These are phyloP conservation scores for Parazoanthus swiftii DNA, from an alignment of 92 coral and sea anemone genomes.

Conservation along the genomic window DNA sequence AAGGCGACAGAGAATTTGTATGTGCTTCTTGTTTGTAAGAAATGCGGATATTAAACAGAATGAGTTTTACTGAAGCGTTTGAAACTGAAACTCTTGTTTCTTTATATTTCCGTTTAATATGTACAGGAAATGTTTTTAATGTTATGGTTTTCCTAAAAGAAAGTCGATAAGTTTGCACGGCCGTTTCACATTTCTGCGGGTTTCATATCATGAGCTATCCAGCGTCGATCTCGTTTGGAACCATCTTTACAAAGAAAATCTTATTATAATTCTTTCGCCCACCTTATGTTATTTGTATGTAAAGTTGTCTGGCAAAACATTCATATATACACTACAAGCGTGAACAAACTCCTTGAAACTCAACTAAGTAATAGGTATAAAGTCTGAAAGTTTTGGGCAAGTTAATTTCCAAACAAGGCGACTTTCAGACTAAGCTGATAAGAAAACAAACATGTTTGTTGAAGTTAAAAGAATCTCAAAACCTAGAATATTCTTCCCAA, in stretches of 20 bases:
- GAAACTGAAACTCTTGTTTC: neutral
- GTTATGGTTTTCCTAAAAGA: neutral
- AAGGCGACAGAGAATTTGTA: neutral
- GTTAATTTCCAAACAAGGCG: conserved; percentile 12
- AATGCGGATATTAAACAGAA: neutral
- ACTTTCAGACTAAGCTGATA: neutral
- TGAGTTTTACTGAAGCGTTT: neutral
- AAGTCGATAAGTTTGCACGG: neutral
- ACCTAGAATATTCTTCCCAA: neutral
- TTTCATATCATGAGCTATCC: neutral
- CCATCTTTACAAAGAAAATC: neutral
- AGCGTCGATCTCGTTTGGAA: neutral
- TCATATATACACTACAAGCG: neutral
- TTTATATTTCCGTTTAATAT: neutral
- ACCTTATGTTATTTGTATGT: no score
- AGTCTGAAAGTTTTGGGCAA: neutral
- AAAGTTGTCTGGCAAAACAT: neutral
- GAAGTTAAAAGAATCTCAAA: neutral
- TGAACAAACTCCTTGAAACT: neutral
- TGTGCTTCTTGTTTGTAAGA: neutral
- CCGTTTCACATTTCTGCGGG: neutral
- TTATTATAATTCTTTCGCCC: neutral
- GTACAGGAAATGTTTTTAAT: neutral
- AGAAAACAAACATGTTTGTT: neutral
- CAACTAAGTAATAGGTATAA: neutral